phyloP scores from a whole-genome alignment of 2,888 invertebrate species.

The Mimas tiliae region DNA sequence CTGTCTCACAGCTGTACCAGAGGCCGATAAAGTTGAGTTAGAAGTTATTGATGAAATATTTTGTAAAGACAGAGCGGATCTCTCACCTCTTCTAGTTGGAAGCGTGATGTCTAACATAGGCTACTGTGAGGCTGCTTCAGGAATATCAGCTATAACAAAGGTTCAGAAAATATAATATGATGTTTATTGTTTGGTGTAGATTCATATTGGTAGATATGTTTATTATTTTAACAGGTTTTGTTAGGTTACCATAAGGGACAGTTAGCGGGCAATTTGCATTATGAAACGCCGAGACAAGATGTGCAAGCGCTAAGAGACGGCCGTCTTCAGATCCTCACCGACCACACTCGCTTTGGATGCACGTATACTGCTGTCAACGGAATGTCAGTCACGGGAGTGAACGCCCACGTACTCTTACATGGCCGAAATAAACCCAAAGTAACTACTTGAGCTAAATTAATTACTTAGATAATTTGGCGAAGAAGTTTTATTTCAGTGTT shows the following conservation, averaged over 20 bases:
- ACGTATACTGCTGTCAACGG: conserved; percentile 64
- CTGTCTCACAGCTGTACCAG: conserved; percentile 61
- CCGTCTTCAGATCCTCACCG: conserved; percentile 84
- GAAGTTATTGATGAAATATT: conserved; percentile 84
- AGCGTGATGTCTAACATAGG: conserved; percentile 70
- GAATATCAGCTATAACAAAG: conserved; percentile 85
- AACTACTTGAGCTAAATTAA: too few relatives aligned
- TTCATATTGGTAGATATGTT: neutral
- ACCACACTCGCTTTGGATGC: conserved; percentile 81
- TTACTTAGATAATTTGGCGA: too few relatives aligned
- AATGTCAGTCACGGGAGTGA: conserved; percentile 57
- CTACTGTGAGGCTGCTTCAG: conserved; percentile 61
- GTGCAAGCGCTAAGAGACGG: conserved; percentile 77
- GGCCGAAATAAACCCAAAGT: conserved; percentile 60
- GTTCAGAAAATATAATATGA: conserved; percentile 44
- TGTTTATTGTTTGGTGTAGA: neutral
- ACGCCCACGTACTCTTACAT: conserved; percentile 58
- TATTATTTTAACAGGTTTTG: conserved; percentile 52
- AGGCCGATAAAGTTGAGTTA: conserved; percentile 86
- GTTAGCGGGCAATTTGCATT: conserved; percentile 90
- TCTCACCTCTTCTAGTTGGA: conserved; percentile 83
- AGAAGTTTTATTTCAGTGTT: too few relatives aligned
- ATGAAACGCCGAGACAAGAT: conserved; percentile 78
- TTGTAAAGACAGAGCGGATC: conserved; percentile 79
- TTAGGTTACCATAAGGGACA: conserved; percentile 87